These are phyloP conservation scores for Sebastes dallii DNA, from an alignment of 2,797 vertebrate species.

Conservation along the genomic window DNA sequence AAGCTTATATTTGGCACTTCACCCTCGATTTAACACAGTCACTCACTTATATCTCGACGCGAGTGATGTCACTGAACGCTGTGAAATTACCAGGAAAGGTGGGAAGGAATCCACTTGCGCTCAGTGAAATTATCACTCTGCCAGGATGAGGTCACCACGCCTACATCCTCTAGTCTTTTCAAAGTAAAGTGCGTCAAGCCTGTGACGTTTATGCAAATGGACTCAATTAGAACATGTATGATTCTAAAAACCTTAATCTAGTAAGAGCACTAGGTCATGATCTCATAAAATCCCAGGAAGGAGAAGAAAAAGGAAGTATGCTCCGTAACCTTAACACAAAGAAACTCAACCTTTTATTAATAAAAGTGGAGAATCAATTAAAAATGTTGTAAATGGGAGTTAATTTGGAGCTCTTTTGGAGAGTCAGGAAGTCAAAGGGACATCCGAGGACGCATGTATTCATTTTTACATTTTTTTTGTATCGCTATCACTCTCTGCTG, in stretches of 20 bases:
- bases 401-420: slow-evolving; percentile 4
- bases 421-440: slow-evolving; percentile 27
- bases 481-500: neutral
- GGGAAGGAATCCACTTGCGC: slow-evolving; percentile 17
- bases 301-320: neutral
- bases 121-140: slow-evolving; percentile 42
- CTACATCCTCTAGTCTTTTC: slow-evolving; percentile 11
- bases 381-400: slow-evolving; percentile 20
- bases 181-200: slow-evolving; percentile 3
- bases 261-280: slow-evolving; percentile 15
- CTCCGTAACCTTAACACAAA: slow-evolving; percentile 22
- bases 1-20: neutral
- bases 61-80: slow-evolving; percentile 26
- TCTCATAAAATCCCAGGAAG: slow-evolving; percentile 30
- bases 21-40: neutral
- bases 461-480: slow-evolving; percentile 10
- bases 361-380: slow-evolving; percentile 6
- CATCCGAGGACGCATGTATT: slow-evolving; percentile 21
- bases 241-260: slow-evolving; percentile 39
- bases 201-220: slow-evolving; percentile 23
- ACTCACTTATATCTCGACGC: slow-evolving; percentile 17
- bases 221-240: slow-evolving; percentile 17
- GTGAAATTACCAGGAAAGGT: slow-evolving; percentile 12
- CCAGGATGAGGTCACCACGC: slow-evolving; percentile 26
- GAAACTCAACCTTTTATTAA: slow-evolving; percentile 12